Evolutionary conservation across 1,140 invertebrate species (phyloP), one percentile per base, ranked within the genome.

Genomic region (Ctenoplectra terminalis): DNA sequence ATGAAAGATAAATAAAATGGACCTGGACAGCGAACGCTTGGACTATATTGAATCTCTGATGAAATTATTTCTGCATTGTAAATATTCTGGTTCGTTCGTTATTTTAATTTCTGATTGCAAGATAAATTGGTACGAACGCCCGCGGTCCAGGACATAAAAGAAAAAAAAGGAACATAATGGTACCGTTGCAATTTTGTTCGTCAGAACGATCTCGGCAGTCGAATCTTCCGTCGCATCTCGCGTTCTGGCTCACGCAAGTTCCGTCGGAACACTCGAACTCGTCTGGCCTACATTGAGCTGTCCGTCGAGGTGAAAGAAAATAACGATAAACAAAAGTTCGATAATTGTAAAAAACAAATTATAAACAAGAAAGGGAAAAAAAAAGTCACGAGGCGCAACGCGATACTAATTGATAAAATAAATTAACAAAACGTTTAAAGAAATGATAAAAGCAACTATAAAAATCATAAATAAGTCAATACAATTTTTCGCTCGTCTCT

Each of bases 161-260:
- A 54, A 74, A 54, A 81, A 74, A 54, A 81, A 63, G 13, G 26
- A 69, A 80, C 31, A 40, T 34, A 69, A 82, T 43, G 34, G 20
- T 91, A 93, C 92, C 94, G 95, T 94, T 96, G 95, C 96, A 97
- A 93, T 96, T 95, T 79, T 94, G 93, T 89, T 97, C 96, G 91
- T 97, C 97, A 23, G 96, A 96, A 92, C 95, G 95, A 83, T 94
- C 93, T 40, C 93, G 92, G 91, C 96, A 96, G 90, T 97, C 96
- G 56, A 80, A 75, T 0, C 92, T 86, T 50, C 95, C 94, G 91
- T 97, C 94, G 93, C 97, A 97, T 63, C 94, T 94, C 81, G 93
- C 92, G 66, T 89, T 93, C 23, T 89, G 87, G 61, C 92, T 95
- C 81, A 98, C 95, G 91, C 97, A 98, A 86, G 91, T 94, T 56